Evolutionary conservation across 2,888 invertebrate species (phyloP).

Genomic region (Aphidoletes aphidimyza): DNA sequence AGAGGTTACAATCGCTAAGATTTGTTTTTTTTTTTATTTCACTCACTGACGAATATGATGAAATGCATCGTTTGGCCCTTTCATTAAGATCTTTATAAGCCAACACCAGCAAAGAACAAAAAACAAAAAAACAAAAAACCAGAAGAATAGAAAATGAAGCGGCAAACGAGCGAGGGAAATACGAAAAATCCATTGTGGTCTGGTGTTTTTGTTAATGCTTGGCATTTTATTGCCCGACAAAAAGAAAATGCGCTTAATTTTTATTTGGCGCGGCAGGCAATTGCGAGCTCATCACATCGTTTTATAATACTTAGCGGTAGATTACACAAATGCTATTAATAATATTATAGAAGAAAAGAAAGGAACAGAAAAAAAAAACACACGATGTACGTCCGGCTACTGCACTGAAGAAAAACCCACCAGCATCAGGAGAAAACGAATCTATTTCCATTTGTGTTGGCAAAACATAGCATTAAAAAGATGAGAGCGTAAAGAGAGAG

Average conservation of each 20-base stretch:
- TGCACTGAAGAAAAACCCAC: too few species aligned
- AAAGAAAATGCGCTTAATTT: slow-evolving; percentile 4
- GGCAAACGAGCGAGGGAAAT: too few species aligned
- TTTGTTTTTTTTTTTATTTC: too few species aligned
- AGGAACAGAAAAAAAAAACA: neutral
- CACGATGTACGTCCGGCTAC: too few species aligned
- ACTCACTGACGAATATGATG: too few species aligned
- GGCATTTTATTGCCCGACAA: neutral
- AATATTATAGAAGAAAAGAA: slow-evolving; percentile 17
- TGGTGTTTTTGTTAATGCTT: neutral
- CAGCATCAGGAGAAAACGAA: neutral
- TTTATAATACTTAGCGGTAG: slow-evolving; percentile 41
- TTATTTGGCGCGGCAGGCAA: slow-evolving; percentile 25
- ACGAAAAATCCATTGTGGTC: slow-evolving; percentile 11
- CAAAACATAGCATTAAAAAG: neutral
- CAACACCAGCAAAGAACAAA: too few species aligned
- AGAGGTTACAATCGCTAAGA: too few species aligned
- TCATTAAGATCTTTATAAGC: too few species aligned
- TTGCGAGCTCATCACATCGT: slow-evolving; percentile 20
- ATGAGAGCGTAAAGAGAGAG: neutral
- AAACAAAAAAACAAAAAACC: too few species aligned
- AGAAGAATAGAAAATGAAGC: too few species aligned
- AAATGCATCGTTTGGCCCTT: too few species aligned
- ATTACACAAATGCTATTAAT: slow-evolving; percentile 30
- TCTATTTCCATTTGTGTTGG: neutral